Conservation (phyloP, 2,797 vertebrate genomes). For the Tapirus indicus region DNA sequence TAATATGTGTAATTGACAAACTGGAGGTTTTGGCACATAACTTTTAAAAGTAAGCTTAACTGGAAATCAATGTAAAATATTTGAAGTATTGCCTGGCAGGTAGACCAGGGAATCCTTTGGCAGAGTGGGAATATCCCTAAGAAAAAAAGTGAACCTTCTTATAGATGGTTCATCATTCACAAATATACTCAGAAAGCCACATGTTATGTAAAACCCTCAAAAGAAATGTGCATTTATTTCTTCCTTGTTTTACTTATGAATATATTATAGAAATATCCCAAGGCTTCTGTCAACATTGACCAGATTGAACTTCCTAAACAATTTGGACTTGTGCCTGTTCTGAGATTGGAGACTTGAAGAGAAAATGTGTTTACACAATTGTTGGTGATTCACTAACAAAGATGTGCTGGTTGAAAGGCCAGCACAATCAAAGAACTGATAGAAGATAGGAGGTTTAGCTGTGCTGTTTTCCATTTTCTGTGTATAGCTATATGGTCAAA, state of each 20-base stretch:
- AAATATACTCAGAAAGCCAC: not conserved
- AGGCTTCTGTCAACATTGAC: not conserved
- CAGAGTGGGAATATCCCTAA: not conserved
- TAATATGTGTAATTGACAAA: not conserved
- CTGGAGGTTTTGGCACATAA: not conserved
- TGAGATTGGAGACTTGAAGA: not conserved
- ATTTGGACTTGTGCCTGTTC: not conserved
- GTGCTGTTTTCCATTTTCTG: not conserved
- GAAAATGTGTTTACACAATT: not conserved
- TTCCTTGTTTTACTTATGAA: not conserved
- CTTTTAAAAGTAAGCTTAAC: not conserved
- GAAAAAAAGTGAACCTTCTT: not conserved
- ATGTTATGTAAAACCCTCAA: not conserved
- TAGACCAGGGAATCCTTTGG: not conserved
- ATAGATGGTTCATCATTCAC: not conserved
- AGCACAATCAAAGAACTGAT: not conserved
- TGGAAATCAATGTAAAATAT: not conserved
- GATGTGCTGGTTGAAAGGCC: not conserved
- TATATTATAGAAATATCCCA: not conserved
- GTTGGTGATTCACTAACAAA: constrained; percentile 42
- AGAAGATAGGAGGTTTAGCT: not conserved
- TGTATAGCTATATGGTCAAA: not conserved
- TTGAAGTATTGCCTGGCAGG: not conserved
- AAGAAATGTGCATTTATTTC: not conserved
- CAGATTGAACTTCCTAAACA: not conserved